Base-by-base conservation (phyloP, 2,888 invertebrate genomes). In the Rhamphomyia laevipes region DNA sequence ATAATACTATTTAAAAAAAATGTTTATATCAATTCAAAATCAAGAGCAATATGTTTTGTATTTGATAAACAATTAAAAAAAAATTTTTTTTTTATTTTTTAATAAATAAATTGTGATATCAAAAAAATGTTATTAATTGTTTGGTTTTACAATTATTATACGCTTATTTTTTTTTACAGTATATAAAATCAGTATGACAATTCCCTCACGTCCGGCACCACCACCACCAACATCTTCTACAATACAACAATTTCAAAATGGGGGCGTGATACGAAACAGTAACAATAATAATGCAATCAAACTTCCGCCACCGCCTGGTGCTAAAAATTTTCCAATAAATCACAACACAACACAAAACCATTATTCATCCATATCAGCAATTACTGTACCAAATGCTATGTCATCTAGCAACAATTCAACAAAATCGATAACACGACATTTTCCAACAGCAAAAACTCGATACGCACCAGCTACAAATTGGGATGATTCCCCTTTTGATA, bases 191-290 rank as follows among this genome's bases (percentile, higher is more conserved):
- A n/a, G 13, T 21, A 70, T 70, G 70, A 70, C 70, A 52, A 66
- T 70, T 57, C 70, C 70, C 52, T 63, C 70, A 43, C 60, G 70
- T 50, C 69, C 70, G 53, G 70, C 70, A 37, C 70, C 70, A 17
- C 67, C 69, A 21, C 70, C 70, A 49, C 70, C 70, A 33, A 59
- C 58, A 27, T 27, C 23, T 21, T 21, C 21, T 21, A 21, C 21
- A 21, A 21, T 21, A 21, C 59, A 63, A 53, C 64, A 66, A 41
- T 61, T 61, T 30, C 59, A 61, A 52, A 60, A 63, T 57, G 61
- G 57, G 54, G 57, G 61, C 40, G 54, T 47, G 18, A 48, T 63
- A 40, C 63, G 61, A 50, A 63, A 63, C 4, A 23, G n/a, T n/a
- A 31, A 49, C 17, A 42, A 45, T 38, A 23, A 27, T 11, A 15